Percentiles rank a stretch among this genome's conserved stretches.
These are phyloP conservation scores for Psilopogon haemacephalus DNA, from an alignment of 2,113 vertebrate species.

Conservation along the genomic window DNA sequence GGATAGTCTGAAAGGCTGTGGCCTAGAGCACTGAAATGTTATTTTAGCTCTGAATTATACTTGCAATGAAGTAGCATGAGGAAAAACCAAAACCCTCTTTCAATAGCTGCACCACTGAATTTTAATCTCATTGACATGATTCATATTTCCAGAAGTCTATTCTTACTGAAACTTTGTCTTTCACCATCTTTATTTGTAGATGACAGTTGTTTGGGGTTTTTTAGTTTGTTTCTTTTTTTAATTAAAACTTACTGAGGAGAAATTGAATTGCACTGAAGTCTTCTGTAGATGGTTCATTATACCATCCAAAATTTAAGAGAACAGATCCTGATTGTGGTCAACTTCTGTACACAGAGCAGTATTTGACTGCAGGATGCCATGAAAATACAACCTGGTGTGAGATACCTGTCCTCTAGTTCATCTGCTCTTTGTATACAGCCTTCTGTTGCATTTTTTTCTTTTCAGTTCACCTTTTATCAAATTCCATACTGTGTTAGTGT, in stretches of 20 bases:
- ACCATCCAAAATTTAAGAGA: constrained; percentile 24
- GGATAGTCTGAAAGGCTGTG: constrained; percentile 1
- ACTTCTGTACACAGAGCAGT: constrained; percentile 25
- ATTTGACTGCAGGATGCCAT: not conserved
- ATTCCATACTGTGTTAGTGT: not conserved
- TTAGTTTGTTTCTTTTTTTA: constrained; percentile 21
- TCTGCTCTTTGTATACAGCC: not conserved
- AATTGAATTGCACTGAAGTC: constrained; percentile 29
- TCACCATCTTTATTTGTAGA: constrained; percentile 6
- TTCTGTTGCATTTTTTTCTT: constrained; percentile 10
- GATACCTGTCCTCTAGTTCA: not conserved
- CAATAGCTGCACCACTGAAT: not conserved
- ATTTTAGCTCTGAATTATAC: not conserved
- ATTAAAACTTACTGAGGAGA: not conserved
- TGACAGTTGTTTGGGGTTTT: not conserved
- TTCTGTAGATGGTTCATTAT: constrained; percentile 27
- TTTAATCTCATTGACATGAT: not conserved
- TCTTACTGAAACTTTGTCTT: not conserved
- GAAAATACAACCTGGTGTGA: not conserved
- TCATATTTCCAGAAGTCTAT: not conserved
- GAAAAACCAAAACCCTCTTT: not conserved
- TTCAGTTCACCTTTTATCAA: not conserved
- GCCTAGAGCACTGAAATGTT: constrained; percentile 50
- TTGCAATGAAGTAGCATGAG: constrained; percentile 20
- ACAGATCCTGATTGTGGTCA: not conserved